These are phyloP conservation scores for Drosophila nr. perissopoda DNA, from an alignment of 2,888 invertebrate genomes.

Conservation along the genomic window DNA sequence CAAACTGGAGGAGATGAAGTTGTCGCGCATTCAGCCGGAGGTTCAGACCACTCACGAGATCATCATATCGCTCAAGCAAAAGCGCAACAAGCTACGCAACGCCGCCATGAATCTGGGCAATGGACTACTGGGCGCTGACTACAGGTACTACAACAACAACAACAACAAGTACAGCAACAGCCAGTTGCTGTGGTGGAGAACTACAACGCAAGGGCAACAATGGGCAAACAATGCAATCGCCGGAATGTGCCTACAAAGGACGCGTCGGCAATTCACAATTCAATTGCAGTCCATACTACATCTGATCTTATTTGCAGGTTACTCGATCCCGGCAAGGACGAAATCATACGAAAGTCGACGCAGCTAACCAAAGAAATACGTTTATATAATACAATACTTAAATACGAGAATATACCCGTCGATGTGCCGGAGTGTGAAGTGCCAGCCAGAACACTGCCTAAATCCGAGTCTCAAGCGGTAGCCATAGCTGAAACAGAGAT, in stretches of 20 bases:
- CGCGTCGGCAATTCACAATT: conserved; percentile 21
- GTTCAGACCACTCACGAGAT: conserved; percentile 80
- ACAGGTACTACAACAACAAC: conserved; percentile 67
- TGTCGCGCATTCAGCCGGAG: conserved; percentile 80
- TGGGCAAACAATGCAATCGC: conserved; percentile 38
- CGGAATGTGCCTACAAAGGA: conserved; percentile 41
- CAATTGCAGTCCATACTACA: conserved; percentile 32
- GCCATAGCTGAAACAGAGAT: not conserved
- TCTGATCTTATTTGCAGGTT: conserved; percentile 70
- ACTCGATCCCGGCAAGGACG: conserved; percentile 72
- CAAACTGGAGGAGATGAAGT: conserved; percentile 74
- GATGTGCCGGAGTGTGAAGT: not conserved
- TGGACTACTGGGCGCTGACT: conserved; percentile 72
- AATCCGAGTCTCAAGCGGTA: not conserved
- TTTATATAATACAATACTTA: conserved; percentile 76
- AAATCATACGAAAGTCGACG: conserved; percentile 75
- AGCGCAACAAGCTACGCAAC: conserved; percentile 75
- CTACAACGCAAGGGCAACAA: conserved; percentile 35
- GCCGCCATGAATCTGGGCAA: conserved; percentile 79
- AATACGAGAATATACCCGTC: conserved; percentile 59
- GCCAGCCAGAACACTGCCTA: not conserved
- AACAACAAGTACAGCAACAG: conserved; percentile 27
- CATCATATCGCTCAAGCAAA: conserved; percentile 79
- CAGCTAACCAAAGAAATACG: conserved; percentile 82
- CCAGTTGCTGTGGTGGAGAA: conserved; percentile 28